Base-by-base conservation (phyloP, 2,797 vertebrate species). In the Vireo griseus region DNA sequence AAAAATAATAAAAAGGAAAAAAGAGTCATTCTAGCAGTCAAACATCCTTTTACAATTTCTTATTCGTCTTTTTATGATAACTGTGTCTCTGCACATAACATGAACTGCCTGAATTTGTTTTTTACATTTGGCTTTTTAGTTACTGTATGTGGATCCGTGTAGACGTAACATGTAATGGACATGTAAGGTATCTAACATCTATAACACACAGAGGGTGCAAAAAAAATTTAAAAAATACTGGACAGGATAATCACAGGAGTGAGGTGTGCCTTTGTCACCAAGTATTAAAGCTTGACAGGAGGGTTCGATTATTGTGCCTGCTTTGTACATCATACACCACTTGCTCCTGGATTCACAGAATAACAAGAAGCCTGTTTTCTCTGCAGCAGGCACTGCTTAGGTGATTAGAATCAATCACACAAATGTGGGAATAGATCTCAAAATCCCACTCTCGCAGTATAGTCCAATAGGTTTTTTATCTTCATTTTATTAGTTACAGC, bases 1-100 rank as follows among this genome's bases (percentile, higher is more conserved):
- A 16, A 97, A 96, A 97, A 96, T 97, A 98, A 98, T 97, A 97
- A 98, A 98, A 98, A 97, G 73, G 95, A 97, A 97, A 96, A 89
- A 96, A 88, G 95, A 96, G 95, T 97, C 95, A 96, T 97, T 97
- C 96, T 96, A 96, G 88, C 93, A 97, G 97, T 98, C 97, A 97
- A 94, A 97, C 74, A 94, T 92, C 80, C 88, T 96, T 94, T 93
- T 93, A 48, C 84, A 89, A 75, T 72, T 93, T 80, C 92, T 97
- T 95, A 95, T 85, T 91, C 93, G 95, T 90, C 88, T 92, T 97
- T 97, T 97, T 95, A 97, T 88, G 94, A 74, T 91, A 92, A 67
- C 92, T 3, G 15, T 16, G 61, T 62, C 42, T 91, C 91, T 75
- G 89, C 42, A 57, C 21, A 35, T 68, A 90, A 57, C 5, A 31